A percentile compares a stretch with the other conserved stretches of the same genome.
These are phyloP conservation scores for Physella acuta DNA, from an alignment of 1,140 invertebrate species.

Conservation along the genomic window DNA sequence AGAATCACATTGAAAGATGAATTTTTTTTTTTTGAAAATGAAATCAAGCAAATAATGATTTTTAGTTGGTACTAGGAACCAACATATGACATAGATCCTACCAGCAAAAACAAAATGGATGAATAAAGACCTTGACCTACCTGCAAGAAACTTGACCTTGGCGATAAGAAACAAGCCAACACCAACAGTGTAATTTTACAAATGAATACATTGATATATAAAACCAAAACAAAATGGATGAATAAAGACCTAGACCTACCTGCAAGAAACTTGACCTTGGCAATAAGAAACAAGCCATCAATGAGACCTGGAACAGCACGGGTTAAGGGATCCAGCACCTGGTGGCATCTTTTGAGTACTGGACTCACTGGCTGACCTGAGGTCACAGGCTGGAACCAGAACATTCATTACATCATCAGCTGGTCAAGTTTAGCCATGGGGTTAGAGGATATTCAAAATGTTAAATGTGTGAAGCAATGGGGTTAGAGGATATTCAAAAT, in stretches of 20 bases:
- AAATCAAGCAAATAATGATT: too few species aligned
- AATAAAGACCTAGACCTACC: constrained; percentile 58
- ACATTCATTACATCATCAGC: not conserved
- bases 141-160: constrained; percentile 77
- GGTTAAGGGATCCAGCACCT: constrained; percentile 73
- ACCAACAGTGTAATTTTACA: too few species aligned
- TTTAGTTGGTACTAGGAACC: too few species aligned
- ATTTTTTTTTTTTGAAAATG: too few species aligned
- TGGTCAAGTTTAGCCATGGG: not conserved
- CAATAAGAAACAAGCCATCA: constrained; percentile 73
- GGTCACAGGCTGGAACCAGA: constrained; percentile 52
- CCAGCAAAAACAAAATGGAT: too few species aligned
- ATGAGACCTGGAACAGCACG: constrained; percentile 81
- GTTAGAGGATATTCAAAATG: too few species aligned
- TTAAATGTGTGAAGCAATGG: too few species aligned
- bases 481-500: too few species aligned
- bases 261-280: constrained; percentile 77
- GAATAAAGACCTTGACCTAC: constrained; percentile 48
- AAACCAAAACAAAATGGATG: too few species aligned
- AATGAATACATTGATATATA: too few species aligned
- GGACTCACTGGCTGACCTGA: constrained; percentile 61
- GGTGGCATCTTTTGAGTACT: constrained; percentile 65
- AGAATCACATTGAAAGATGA: too few species aligned
- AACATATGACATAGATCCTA: too few species aligned
- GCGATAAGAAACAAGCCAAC: constrained; percentile 75